Evolutionary conservation across 2,113 vertebrate species (phyloP).

Genomic region (Lophochroa leadbeateri): DNA sequence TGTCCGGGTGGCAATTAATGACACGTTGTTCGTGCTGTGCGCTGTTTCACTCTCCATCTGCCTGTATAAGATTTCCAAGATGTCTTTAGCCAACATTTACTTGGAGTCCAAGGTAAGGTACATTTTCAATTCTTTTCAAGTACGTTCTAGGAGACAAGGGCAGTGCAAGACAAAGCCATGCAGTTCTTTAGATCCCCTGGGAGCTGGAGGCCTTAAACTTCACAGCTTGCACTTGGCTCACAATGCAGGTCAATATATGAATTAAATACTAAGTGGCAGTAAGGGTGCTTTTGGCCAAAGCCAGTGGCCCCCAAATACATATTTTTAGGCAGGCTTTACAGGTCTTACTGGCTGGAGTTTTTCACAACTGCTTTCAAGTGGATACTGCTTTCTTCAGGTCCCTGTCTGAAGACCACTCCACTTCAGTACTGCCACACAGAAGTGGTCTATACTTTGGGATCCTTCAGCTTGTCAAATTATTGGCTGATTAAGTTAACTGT

Average conservation of each 20-base stretch:
- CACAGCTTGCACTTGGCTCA: neutral
- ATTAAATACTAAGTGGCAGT: neutral
- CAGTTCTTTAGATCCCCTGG: neutral
- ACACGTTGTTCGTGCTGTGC: slow-evolving; percentile 89
- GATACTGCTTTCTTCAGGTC: neutral
- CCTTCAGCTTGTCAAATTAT: neutral
- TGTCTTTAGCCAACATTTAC: slow-evolving; percentile 95
- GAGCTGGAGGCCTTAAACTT: neutral
- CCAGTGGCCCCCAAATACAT: neutral
- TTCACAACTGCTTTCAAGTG: neutral
- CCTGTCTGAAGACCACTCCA: neutral
- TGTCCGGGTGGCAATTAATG: slow-evolving; percentile 90
- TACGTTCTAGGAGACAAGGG: neutral
- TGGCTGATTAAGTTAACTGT: neutral
- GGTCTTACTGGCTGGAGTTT: neutral
- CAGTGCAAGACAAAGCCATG: neutral
- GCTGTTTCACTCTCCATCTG: slow-evolving; percentile 90
- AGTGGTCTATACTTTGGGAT: neutral
- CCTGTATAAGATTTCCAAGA: slow-evolving; percentile 95
- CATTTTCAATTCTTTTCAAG: slow-evolving; percentile 46
- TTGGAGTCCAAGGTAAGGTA: slow-evolving; percentile 91
- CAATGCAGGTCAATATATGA: neutral
- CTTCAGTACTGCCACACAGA: neutral
- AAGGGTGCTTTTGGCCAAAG: neutral
- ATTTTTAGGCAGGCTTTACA: neutral